phyloP scores from a whole-genome alignment of 2,888 invertebrate genomes.

The Latrodectus elegans region DNA sequence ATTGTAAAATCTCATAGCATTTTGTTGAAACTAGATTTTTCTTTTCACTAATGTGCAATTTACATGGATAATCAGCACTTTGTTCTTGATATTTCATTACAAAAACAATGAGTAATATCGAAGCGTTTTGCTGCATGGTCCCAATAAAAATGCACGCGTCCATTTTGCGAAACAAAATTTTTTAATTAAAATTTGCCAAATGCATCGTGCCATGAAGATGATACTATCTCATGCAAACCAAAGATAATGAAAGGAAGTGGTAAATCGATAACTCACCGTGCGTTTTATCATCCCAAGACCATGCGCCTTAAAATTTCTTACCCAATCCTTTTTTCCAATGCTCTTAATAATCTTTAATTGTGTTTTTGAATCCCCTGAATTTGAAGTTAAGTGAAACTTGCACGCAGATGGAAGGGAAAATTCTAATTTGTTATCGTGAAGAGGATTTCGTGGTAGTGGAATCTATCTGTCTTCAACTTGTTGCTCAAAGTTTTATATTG shows the following conservation, averaged over 20 bases:
- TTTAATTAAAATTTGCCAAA: conserved; percentile 23
- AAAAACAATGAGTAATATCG: neutral
- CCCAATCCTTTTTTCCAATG: conserved; percentile 41
- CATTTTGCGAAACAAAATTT: conserved; percentile 1
- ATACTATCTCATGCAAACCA: neutral
- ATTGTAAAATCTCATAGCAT: no score
- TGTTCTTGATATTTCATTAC: neutral
- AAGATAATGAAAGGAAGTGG: conserved; percentile 12
- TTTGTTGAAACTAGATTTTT: neutral
- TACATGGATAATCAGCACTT: neutral
- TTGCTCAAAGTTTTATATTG: no score
- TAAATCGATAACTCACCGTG: conserved; percentile 46
- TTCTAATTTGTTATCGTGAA: neutral
- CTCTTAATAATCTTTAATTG: conserved; percentile 41
- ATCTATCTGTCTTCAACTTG: no score
- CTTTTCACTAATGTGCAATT: neutral
- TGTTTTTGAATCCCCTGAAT: conserved; percentile 25
- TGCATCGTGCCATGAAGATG: conserved; percentile 27
- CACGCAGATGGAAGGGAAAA: conserved; percentile 22
- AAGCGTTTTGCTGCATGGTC: neutral
- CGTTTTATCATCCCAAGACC: conserved; percentile 40
- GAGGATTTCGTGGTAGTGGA: no score
- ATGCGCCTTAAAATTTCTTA: conserved; percentile 61
- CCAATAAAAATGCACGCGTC: conserved; percentile 1
- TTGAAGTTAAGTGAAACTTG: conserved; percentile 37